Evolutionary conservation across 2,888 invertebrate genomes (phyloP), one percentile per base, ranked within the genome.

Genomic region (Drosophila tanythrix): DNA sequence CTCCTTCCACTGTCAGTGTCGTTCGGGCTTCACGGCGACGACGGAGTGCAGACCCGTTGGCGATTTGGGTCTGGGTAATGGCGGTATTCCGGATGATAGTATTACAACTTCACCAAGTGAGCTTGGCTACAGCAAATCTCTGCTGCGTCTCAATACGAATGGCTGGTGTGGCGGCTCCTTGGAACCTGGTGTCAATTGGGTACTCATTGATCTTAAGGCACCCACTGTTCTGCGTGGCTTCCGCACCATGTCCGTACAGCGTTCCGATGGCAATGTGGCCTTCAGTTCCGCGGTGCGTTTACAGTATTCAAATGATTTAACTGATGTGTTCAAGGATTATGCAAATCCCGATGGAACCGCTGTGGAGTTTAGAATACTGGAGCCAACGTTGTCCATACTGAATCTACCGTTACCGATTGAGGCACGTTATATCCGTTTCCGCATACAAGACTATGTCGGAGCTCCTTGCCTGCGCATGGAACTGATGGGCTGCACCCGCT

Each of bases 321-420:
- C 98, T 0, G 98, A 98, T 90, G 94, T 96, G 0, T 98, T 98
- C 92, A 97, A 96, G 93, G 98, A 98, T 89, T 98, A 98, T 92
- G 96, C 97, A 3, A 98, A 98, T 91, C 97, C 98, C 5, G 97
- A 98, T 91, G 98, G 98, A 31, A 97, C 98, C 2, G 97, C 98
- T 13, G 98, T 98, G 0, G 98, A 98, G 92, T 98, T 98, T 92
- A 94, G 98, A 73, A 97, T 98, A 79, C 93, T 97, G 50, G 98
- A 98, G 88, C 97, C 98, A 0, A 97, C 97, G 61, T 94, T 98
- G n/a, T 98, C 98, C 0, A 97, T 98, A 36, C 93, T 98, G 10
- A 98, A 98, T 92, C 94, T 98, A 15, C 98, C 98, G 0, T 95
- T 97, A 91, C 97, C 98, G 0, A 97, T 98, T 78, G 98, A 98